Base-by-base conservation (phyloP, 2,113 vertebrate species). In the Erythrocercus mccallii region DNA sequence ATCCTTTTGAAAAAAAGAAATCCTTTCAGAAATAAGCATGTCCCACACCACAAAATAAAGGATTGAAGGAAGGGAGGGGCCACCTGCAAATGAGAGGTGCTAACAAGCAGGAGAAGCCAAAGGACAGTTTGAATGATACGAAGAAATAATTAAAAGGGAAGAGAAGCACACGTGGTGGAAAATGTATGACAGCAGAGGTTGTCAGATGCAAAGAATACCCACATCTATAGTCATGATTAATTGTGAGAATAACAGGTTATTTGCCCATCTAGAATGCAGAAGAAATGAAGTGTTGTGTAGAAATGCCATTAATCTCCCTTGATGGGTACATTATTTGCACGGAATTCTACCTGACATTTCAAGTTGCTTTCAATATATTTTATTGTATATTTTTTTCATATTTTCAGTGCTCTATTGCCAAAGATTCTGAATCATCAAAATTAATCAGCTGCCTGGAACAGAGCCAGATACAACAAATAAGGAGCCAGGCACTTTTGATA, bases 401-500 rank as follows among this genome's bases (percentile, higher is more conserved):
- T 81, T 96, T 95, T 90, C 94, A 88, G 48, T 86, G 71, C 56
- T 95, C 60, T 57, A 45, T 83, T 87, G 65, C 86, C 70, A 93
- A 96, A 90, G 44, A 91, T 92, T 97, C 94, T 97, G 89, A 95
- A 89, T 94, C 95, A 96, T 95, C 88, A 95, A 92, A 96, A 96
- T 97, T 80, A 93, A 93, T 92, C 91, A 96, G 81, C 28, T 94
- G 71, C 14, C 62, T 96, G 94, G 94, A 95, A 72, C 8, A 81
- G 23, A 86, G 91, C 48, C 85, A 97, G 84, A 31, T 92, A 87
- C 76, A 96, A 86, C 93, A 95, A 95, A 94, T 76, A 93, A 91
- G 61, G 81, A 96, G 35, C 10, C 35, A 45, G 17, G 44, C 14
- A 1, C n/a, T 95, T 96, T 69, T 90, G 79, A 54, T 92, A 90